Evolutionary conservation across 2,113 vertebrate species (phyloP).

Genomic region (Spizaetus ornatus): DNA sequence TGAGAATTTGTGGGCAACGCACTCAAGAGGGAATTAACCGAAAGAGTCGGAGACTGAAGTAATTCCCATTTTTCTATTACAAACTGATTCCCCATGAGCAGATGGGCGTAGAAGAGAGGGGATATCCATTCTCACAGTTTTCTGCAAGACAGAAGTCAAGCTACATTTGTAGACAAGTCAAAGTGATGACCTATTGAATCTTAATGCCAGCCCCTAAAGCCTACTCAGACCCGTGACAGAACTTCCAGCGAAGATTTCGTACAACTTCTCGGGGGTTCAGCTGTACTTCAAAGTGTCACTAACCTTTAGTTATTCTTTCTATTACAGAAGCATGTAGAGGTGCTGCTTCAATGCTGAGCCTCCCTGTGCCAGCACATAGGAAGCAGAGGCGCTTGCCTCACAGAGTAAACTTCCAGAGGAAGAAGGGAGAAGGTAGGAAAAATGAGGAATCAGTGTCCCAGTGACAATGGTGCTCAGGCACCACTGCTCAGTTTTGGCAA

Average conservation of each 20-base stretch:
- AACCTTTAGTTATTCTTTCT: not conserved
- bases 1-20: not conserved
- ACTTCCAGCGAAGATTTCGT: not conserved
- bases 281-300: not conserved
- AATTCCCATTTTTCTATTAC: not conserved
- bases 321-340: rapidly evolving
- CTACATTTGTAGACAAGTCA: not conserved
- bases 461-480: not conserved
- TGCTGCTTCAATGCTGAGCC: not conserved
- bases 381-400: not conserved
- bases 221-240: not conserved
- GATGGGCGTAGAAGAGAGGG: not conserved
- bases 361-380: not conserved
- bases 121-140: not conserved
- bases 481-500: not conserved
- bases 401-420: not conserved
- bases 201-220: not conserved
- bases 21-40: not conserved
- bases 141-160: not conserved
- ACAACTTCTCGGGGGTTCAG: not conserved
- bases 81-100: not conserved
- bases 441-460: not conserved
- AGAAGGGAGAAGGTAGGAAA: not conserved
- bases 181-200: not conserved
- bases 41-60: not conserved